A percentile compares a stretch with the other conserved stretches of the same genome.
Conservation (phyloP, 2,888 invertebrate species). For the Caenorhabditis drosophilae region DNA sequence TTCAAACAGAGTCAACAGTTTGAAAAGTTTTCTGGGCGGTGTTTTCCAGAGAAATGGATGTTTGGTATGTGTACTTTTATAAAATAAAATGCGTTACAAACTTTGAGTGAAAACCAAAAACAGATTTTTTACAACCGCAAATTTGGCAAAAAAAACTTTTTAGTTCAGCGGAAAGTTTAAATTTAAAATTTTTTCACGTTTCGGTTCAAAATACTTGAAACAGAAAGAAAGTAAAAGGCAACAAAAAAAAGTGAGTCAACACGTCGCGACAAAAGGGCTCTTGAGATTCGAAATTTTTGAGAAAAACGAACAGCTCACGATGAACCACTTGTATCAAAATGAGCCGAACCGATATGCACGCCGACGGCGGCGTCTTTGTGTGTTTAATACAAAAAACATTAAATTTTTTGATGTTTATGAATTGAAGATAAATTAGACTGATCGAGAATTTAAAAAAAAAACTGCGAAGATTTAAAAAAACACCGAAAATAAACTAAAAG, state of each 20-base stretch:
- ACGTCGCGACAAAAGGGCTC: background rate
- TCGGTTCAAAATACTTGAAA: background rate
- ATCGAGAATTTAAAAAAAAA: background rate
- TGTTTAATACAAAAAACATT: no score
- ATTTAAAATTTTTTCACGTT: background rate
- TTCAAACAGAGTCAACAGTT: no score
- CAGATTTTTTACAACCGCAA: no score
- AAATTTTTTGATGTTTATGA: no score
- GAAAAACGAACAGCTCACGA: constrained; percentile 27
- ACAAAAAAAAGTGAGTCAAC: background rate
- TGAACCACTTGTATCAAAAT: constrained; percentile 28
- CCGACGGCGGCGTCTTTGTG: background rate
- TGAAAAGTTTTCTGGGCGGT: no score
- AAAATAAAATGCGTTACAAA: no score
- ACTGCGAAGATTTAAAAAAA: background rate
- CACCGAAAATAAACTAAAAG: background rate
- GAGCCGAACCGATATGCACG: constrained; percentile 2
- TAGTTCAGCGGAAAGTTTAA: no score
- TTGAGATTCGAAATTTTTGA: background rate
- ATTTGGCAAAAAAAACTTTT: constrained; percentile 4
- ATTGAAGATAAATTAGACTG: background rate
- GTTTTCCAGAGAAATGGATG: no score
- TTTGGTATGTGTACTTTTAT: no score
- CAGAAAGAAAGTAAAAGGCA: background rate
- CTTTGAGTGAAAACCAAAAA: no score